Evolutionary conservation across 2,797 vertebrate species (phyloP), one percentile per base, ranked within the genome.

Genomic region (Tachyglossus aculeatus): DNA sequence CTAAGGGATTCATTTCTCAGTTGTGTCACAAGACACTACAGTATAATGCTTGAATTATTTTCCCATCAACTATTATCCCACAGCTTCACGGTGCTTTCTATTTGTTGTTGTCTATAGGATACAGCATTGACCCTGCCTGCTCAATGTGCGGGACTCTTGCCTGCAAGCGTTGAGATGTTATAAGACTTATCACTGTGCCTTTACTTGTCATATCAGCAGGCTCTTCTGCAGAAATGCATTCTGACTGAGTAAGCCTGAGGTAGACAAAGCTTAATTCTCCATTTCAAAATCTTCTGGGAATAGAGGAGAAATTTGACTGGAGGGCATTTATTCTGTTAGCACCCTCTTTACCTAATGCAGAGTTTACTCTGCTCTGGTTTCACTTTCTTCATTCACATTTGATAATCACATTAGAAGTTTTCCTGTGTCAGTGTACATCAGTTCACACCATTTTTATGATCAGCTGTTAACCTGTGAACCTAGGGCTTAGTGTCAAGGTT

Each of bases 181-280:
- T 83, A 82, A 87, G 64, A 79, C 71, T 89, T 83, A 90, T 78
- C 67, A 71, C 67, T 78, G 48, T 0, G 27, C 38, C 32, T 86
- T 90, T 88, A 78, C 82, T 74, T 89, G 89, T 92, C 88, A 81
- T 88, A 89, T 90, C 89, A 89, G 86, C 74, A 89, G 77, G 71
- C 81, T 89, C 83, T 89, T 91, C 86, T 90, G 72, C 78, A 86
- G 88, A 91, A 91, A 93, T 87, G 78, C 60, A 88, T 92, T 89
- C 74, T 91, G 88, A 90, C 88, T 88, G 85, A 89, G 81, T 80
- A 91, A 89, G 88, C 90, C 89, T 64, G 82, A 90, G 90, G 92
- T 91, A 89, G 82, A 86, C 74, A 86, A 57, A 87, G 76, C 76
- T 88, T 93, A 92, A 91, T 92, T 93, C 88, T 86, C 86, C 84